Evolutionary conservation across 2,888 invertebrate genomes (phyloP).

Genomic region (Drosophila engyochracea): DNA sequence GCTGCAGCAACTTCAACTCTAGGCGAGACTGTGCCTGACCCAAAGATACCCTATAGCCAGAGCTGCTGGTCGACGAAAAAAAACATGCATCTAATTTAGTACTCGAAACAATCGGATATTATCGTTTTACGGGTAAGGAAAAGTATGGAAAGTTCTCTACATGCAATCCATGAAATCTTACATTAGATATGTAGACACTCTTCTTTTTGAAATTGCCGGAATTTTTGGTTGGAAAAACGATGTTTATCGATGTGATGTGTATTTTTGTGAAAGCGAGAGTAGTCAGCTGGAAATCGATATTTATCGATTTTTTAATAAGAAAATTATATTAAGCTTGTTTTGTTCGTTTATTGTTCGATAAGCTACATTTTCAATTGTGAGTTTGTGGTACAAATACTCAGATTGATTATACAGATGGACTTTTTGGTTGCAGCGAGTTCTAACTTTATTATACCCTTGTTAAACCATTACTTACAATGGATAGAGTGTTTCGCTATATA

Average conservation of each 20-base stretch:
- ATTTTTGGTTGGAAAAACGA: not conserved
- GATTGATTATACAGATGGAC: not conserved
- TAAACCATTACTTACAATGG: not conserved
- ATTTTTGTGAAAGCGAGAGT: too few relatives aligned
- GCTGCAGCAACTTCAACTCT: slow-evolving; percentile 6
- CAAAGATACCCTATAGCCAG: slow-evolving; percentile 8
- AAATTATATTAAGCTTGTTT: too few relatives aligned
- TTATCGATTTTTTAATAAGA: not conserved
- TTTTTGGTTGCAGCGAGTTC: not conserved
- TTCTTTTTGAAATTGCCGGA: not conserved
- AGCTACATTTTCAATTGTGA: not conserved
- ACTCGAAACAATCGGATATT: not conserved
- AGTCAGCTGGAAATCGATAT: not conserved
- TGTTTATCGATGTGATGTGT: too few relatives aligned
- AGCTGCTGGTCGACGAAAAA: not conserved
- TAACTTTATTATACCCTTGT: not conserved
- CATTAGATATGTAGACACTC: not conserved
- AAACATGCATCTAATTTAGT: not conserved
- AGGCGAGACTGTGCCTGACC: not conserved
- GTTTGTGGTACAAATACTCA: not conserved
- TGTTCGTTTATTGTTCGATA: not conserved
- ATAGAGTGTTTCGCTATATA: not conserved
- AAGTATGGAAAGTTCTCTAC: not conserved
- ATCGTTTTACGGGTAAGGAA: not conserved
- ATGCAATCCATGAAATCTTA: not conserved